These are phyloP conservation scores for Pogonomyrmex californicus DNA, from an alignment of 1,140 invertebrate genomes.

Conservation along the genomic window DNA sequence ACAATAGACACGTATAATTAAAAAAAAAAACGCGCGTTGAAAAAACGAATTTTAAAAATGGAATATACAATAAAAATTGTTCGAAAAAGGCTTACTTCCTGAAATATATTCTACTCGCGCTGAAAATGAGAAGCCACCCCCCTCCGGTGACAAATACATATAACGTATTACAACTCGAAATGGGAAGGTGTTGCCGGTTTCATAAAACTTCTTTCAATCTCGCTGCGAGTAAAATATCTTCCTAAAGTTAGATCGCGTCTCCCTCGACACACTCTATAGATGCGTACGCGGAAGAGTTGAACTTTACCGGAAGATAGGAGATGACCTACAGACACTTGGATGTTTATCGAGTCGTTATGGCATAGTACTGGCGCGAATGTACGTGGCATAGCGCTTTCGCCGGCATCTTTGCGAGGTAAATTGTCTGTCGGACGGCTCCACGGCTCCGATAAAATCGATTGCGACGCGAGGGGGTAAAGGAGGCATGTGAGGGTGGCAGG, in stretches of 20 bases:
- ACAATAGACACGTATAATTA: not conserved
- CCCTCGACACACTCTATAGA: not conserved
- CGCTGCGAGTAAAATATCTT: constrained; percentile 23
- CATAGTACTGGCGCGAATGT: constrained; percentile 31
- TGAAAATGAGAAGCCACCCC: not conserved
- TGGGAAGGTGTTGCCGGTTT: constrained; percentile 4
- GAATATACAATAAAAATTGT: too few relatives aligned
- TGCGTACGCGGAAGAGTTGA: constrained; percentile 27
- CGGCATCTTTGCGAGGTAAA: constrained; percentile 63
- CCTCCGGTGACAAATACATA: constrained; percentile 30
- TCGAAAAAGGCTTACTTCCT: not conserved
- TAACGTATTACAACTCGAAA: constrained; percentile 21
- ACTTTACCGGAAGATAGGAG: constrained; percentile 30
- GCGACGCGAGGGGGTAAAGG: constrained; percentile 15
- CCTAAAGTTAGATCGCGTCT: constrained; percentile 6
- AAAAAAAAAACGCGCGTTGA: not conserved
- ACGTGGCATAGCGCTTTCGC: constrained; percentile 45
- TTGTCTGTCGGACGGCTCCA: constrained; percentile 53
- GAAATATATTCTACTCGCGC: not conserved
- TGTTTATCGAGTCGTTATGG: constrained; percentile 55
- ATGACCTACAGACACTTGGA: constrained; percentile 49
- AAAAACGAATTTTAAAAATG: not conserved
- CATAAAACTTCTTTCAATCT: constrained; percentile 32
- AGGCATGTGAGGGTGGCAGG: not conserved
- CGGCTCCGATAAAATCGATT: constrained; percentile 63